A percentile compares a stretch with the other conserved stretches of the same genome.
phyloP scores from a whole-genome alignment of 1,140 invertebrate species.

The Drosophila simulans region DNA sequence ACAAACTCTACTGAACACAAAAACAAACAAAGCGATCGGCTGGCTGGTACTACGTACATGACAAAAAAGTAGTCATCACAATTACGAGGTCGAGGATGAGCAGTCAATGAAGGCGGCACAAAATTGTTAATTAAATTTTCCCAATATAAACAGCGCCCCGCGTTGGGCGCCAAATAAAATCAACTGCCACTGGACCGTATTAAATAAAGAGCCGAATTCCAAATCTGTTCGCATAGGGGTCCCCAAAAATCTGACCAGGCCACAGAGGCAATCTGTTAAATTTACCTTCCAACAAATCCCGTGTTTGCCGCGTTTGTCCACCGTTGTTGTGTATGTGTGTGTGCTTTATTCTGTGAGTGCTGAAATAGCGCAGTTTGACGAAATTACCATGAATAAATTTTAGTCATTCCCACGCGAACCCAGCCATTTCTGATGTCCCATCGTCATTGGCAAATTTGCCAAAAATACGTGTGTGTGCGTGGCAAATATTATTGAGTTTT shows the following conservation, averaged over 20 bases:
- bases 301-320: conserved; percentile 8
- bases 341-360: background rate
- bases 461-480: conserved; percentile 33
- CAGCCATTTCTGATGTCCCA: conserved; percentile 20
- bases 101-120: conserved; percentile 60
- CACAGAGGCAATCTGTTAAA: conserved; percentile 65
- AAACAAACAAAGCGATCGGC: conserved; percentile 21
- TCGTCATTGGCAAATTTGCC: conserved; percentile 55
- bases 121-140: conserved; percentile 75
- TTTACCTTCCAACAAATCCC: conserved; percentile 62
- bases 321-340: conserved; percentile 15
- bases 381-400: conserved; percentile 81
- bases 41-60: background rate
- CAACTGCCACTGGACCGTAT: conserved; percentile 33
- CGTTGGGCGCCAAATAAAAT: conserved; percentile 50
- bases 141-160: conserved; percentile 28
- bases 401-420: background rate
- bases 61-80: conserved; percentile 24
- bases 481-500: conserved; percentile 71
- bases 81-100: conserved; percentile 37
- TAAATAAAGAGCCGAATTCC: conserved; percentile 40
- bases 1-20: conserved; percentile 61
- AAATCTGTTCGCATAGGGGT: background rate
- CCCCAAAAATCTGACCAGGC: conserved; percentile 48
- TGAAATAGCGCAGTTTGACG: conserved; percentile 45